Evolutionary conservation across 2,797 vertebrate genomes (phyloP).

Genomic region (Leptatherina wallacei): DNA sequence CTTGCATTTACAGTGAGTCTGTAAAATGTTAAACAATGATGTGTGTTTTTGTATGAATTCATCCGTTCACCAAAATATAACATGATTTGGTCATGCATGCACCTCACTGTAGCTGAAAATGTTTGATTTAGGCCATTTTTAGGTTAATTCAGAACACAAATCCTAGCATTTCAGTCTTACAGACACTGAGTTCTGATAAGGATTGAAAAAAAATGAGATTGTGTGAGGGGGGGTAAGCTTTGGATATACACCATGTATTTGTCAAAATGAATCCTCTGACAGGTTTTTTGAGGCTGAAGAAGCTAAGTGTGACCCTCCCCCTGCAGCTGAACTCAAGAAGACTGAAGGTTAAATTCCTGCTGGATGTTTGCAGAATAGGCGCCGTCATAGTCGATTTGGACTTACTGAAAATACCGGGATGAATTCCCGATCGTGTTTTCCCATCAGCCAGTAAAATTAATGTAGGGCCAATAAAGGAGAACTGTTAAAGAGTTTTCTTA

Average conservation of each 20-base stretch:
- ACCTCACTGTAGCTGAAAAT: too few species aligned
- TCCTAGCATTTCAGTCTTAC: background rate
- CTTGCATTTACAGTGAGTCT: constrained; percentile 15
- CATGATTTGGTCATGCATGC: background rate
- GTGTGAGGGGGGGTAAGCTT: background rate
- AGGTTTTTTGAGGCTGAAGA: background rate
- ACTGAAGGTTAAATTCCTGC: background rate
- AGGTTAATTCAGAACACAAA: background rate
- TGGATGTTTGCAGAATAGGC: background rate
- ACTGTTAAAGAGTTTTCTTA: too few species aligned
- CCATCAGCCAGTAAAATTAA: constrained; percentile 34
- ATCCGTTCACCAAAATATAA: background rate
- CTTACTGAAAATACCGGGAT: constrained; percentile 29
- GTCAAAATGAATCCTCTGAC: background rate
- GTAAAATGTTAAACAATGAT: background rate
- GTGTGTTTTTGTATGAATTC: background rate
- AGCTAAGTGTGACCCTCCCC: background rate
- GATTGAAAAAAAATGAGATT: background rate
- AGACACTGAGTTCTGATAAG: background rate
- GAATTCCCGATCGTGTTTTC: constrained; percentile 41
- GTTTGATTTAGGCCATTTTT: background rate
- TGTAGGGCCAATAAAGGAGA: background rate
- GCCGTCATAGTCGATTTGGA: background rate
- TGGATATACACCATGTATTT: background rate
- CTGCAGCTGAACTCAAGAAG: background rate